phyloP scores from a whole-genome alignment of 2,888 invertebrate species.

The Zootermopsis nevadensis region DNA sequence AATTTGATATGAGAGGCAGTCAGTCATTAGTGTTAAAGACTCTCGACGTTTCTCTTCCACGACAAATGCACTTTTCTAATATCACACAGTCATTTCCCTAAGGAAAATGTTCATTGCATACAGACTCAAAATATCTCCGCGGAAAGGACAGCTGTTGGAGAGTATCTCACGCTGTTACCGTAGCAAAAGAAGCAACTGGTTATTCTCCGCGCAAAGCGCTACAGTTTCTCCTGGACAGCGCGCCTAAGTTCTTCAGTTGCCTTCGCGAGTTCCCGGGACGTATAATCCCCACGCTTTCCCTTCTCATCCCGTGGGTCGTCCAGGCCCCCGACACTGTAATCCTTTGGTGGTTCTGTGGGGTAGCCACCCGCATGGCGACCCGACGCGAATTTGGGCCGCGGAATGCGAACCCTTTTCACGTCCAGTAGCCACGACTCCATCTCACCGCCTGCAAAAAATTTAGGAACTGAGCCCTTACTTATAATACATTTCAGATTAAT shows the following conservation, averaged over 20 bases:
- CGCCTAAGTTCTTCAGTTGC: conserved; percentile 82
- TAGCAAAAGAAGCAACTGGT: too few relatives aligned
- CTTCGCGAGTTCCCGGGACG: conserved; percentile 69
- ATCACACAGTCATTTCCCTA: too few relatives aligned
- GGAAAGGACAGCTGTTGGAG: too few relatives aligned
- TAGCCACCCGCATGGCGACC: conserved; percentile 66
- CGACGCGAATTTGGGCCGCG: conserved; percentile 83
- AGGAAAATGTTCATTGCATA: too few relatives aligned
- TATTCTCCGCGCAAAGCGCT: conserved; percentile 59
- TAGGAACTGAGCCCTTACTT: too few relatives aligned
- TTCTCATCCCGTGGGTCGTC: not conserved
- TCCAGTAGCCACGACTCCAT: conserved; percentile 90
- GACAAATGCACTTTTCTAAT: too few relatives aligned
- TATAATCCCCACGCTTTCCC: conserved; percentile 58
- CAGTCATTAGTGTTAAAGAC: too few relatives aligned
- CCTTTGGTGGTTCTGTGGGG: conserved; percentile 81
- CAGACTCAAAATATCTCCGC: too few relatives aligned
- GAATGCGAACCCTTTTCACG: conserved; percentile 85
- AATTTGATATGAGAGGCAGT: too few relatives aligned
- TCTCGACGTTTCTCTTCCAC: too few relatives aligned
- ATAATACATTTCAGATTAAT: not conserved
- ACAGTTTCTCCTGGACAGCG: conserved; percentile 81
- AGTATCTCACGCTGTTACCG: too few relatives aligned
- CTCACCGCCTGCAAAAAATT: conserved; percentile 48
- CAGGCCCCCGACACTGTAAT: conserved; percentile 78